Base-by-base conservation (phyloP, 1,140 invertebrate species). In the Temnothorax longispinosus region DNA sequence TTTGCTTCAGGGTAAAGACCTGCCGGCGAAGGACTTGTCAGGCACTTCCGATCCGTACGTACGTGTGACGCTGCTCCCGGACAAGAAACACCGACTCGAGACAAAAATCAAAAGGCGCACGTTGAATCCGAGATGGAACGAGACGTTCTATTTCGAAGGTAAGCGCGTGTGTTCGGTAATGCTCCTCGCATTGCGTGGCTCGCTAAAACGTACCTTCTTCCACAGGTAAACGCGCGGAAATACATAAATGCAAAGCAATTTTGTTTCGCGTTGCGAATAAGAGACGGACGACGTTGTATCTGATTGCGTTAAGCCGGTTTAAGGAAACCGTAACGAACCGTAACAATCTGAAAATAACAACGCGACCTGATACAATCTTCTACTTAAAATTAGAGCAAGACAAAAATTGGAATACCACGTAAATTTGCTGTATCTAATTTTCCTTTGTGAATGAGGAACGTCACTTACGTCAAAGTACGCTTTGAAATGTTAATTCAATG, bases 121-220 rank as follows among this genome's bases (percentile, higher is more conserved):
- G 18, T 96, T 99, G 18, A 99, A 99, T 96, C 99, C 99, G 0
- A 96, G 98, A 89, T 99, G 99, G 98, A 99, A 99, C 95, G 99
- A 99, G 95, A 99, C 98, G 35, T 98, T 99, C 94, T 98, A 99
- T 92, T 99, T 99, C 95, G 98, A 99, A 96, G 99, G 97, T 98
- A 94, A 96, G 93, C 27, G 47, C 21, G n/a, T 8, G 2, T 41
- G 10, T 74, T 27, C 35, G 6, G 27, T 11, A 15, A 69, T 1
- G 6, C 27, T 47, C 15, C 21, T 77, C 21, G 21, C 56, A 21
- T 54, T 52, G 27, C 27, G 27, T 41, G 11, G 38, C 21, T 3
- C 10, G 41, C 13, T 69, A 69, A 77, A 75, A 0, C 11, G n/a
- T 4, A 41, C 11, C 52, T 69, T 54, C 32, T 67, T 15, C 35